Conservation (phyloP, 2,113 vertebrate species). For the Neodontobutis hainanensis region DNA sequence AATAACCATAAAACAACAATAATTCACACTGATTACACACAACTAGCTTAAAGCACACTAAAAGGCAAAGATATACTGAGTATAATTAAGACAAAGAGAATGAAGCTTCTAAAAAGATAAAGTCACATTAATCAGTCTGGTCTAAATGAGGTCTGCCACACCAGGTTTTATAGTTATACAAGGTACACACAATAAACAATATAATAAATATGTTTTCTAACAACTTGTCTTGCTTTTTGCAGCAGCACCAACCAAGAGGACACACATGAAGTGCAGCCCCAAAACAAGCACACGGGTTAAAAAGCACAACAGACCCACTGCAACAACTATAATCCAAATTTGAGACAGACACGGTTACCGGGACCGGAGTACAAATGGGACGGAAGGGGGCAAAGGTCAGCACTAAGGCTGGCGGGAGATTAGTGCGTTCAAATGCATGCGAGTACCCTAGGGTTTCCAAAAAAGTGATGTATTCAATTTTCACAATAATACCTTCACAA, state of each 20-base stretch:
- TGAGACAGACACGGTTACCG: slow-evolving; percentile 68
- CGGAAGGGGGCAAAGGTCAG: slow-evolving; percentile 33
- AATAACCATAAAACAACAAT: slow-evolving; percentile 37
- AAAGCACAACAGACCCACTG: slow-evolving; percentile 72
- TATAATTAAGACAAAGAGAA: background rate
- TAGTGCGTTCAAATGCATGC: slow-evolving; percentile 63
- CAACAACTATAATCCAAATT: slow-evolving; percentile 65
- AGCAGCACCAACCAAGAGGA: slow-evolving; percentile 31
- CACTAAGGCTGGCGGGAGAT: slow-evolving; percentile 36
- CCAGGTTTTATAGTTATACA: background rate
- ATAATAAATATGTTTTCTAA: no score
- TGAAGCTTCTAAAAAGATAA: background rate
- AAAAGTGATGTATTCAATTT: background rate
- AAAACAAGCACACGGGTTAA: slow-evolving; percentile 68
- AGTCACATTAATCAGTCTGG: background rate
- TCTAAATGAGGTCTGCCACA: background rate
- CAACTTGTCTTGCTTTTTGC: slow-evolving; percentile 7
- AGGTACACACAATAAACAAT: background rate
- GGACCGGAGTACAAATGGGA: slow-evolving; percentile 35
- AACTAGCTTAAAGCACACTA: background rate
- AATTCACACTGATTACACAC: slow-evolving; percentile 8
- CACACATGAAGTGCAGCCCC: slow-evolving; percentile 32
- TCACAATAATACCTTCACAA: no score
- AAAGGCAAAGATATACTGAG: slow-evolving; percentile 14
- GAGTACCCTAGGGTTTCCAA: slow-evolving; percentile 19